Percentiles rank a stretch among this genome's conserved stretches.
Conservation (phyloP, 1,140 invertebrate species). For the Drosophila santomea region DNA sequence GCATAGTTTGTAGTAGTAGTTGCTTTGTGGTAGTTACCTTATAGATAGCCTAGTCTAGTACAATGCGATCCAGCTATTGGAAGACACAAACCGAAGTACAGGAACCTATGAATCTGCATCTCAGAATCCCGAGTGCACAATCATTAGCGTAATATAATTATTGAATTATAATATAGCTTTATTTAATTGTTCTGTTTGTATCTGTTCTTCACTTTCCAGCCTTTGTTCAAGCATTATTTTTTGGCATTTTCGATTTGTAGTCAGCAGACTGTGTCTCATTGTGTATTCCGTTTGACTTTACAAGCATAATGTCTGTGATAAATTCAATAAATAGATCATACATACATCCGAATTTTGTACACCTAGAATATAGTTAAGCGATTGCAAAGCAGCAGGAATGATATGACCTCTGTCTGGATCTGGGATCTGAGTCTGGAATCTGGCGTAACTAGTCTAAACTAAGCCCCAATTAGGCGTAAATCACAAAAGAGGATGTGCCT, state of each 20-base stretch:
- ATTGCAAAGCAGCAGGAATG: slow-evolving; percentile 31
- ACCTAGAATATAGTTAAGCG: slow-evolving; percentile 21
- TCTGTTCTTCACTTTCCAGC: slow-evolving; percentile 20
- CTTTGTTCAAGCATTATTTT: slow-evolving; percentile 35
- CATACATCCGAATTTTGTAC: slow-evolving; percentile 22
- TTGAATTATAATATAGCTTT: slow-evolving; percentile 56
- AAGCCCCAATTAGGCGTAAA: slow-evolving; percentile 63
- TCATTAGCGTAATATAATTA: slow-evolving; percentile 31
- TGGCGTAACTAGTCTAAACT: slow-evolving; percentile 52
- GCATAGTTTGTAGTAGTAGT: slow-evolving; percentile 37
- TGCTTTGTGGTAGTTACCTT: slow-evolving; percentile 10
- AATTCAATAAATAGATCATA: slow-evolving; percentile 66
- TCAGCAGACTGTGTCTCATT: slow-evolving; percentile 67
- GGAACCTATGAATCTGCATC: slow-evolving; percentile 72
- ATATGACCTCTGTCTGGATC: slow-evolving; percentile 47
- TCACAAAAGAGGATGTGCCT: slow-evolving; percentile 56
- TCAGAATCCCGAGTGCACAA: slow-evolving; percentile 23
- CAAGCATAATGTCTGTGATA: slow-evolving; percentile 83
- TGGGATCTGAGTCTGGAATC: slow-evolving; percentile 18
- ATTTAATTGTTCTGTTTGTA: slow-evolving; percentile 42
- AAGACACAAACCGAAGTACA: slow-evolving; percentile 57
- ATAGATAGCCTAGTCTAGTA: slow-evolving; percentile 52
- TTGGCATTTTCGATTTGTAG: slow-evolving; percentile 42
- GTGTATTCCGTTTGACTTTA: slow-evolving; percentile 71
- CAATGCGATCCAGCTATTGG: slow-evolving; percentile 37